A percentile compares a stretch with the other conserved stretches of the same genome.
phyloP scores from a whole-genome alignment of 2,797 vertebrate genomes.

The Cetoscarus ocellatus region DNA sequence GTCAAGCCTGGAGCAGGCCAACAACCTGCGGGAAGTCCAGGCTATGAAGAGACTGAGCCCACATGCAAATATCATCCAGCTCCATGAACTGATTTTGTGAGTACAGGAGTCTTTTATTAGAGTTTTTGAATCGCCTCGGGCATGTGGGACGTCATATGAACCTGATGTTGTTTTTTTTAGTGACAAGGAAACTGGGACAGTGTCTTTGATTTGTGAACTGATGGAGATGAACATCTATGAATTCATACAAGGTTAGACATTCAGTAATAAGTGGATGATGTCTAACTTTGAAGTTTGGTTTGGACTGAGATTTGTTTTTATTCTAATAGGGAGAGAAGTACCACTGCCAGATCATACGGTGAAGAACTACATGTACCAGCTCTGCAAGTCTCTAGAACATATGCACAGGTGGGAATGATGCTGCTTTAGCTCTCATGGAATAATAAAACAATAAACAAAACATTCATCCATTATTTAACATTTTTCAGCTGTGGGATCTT shows the following conservation, averaged over 20 bases:
- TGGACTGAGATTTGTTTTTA: not conserved
- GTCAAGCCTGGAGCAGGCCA: constrained; percentile 89
- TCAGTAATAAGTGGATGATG: not conserved
- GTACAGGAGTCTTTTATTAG: constrained; percentile 47
- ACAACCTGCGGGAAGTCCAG: constrained; percentile 89
- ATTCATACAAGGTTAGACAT: constrained; percentile 87
- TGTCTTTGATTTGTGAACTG: constrained; percentile 92
- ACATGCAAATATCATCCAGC: constrained; percentile 88
- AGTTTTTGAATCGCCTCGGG: not conserved
- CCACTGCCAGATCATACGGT: constrained; percentile 86
- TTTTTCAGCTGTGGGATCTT: constrained; percentile 89
- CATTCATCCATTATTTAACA: not conserved
- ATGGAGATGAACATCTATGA: constrained; percentile 96
- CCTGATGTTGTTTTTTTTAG: constrained; percentile 70
- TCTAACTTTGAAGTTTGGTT: not conserved
- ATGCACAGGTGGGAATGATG: constrained; percentile 86
- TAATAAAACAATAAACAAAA: not conserved
- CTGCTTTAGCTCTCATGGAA: not conserved
- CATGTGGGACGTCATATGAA: not conserved
- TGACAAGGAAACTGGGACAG: constrained; percentile 88
- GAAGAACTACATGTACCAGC: constrained; percentile 88
- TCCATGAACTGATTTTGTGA: constrained; percentile 92
- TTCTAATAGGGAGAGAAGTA: constrained; percentile 84
- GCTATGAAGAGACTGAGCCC: constrained; percentile 89
- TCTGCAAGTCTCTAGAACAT: constrained; percentile 89